Evolutionary conservation across 2,113 vertebrate species (phyloP).

Genomic region (Pantherophis guttatus): DNA sequence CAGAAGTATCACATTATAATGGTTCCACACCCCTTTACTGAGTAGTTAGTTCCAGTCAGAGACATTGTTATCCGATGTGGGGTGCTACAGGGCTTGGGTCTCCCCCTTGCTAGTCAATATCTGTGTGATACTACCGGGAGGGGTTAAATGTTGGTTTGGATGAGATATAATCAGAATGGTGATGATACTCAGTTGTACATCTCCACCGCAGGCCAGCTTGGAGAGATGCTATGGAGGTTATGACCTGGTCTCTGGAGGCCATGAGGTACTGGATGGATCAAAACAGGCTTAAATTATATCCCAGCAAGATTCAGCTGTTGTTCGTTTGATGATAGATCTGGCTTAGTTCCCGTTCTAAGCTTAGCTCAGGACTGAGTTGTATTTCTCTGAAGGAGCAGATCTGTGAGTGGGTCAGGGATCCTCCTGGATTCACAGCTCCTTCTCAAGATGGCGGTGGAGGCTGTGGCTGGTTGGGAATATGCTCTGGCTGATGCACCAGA

Average conservation of each 20-base stretch:
- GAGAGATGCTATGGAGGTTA: not conserved
- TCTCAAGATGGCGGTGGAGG: not conserved
- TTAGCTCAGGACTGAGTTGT: not conserved
- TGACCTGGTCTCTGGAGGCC: not conserved
- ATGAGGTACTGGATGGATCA: not conserved
- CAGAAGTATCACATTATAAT: not conserved
- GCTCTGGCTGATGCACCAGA: not conserved
- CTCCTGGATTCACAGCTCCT: not conserved
- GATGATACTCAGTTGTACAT: not conserved
- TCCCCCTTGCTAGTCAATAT: not conserved
- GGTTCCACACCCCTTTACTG: not conserved
- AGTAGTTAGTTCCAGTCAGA: not conserved
- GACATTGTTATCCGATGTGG: not conserved
- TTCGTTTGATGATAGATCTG: not conserved
- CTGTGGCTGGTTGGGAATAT: not conserved
- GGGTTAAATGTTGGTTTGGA: not conserved
- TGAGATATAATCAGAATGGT: not conserved
- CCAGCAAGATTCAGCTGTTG: not conserved
- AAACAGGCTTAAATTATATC: not conserved
- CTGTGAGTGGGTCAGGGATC: not conserved
- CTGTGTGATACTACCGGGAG: not conserved
- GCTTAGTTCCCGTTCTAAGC: not conserved
- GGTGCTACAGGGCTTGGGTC: not conserved
- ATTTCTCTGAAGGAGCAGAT: not conserved
- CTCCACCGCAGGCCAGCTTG: not conserved